These are phyloP conservation scores for Dipodomys ordii DNA, from an alignment of 2,113 vertebrate species.

Conservation along the genomic window DNA sequence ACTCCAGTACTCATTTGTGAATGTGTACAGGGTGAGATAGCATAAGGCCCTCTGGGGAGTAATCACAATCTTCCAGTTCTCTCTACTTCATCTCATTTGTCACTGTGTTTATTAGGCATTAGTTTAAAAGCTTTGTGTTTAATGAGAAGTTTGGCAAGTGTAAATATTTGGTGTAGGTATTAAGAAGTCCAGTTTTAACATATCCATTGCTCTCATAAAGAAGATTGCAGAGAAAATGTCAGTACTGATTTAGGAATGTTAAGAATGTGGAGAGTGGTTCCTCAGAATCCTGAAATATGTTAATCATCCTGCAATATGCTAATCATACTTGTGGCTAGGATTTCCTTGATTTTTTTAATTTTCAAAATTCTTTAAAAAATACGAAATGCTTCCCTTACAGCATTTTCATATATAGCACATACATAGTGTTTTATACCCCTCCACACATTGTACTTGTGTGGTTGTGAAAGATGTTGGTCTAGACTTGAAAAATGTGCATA, in stretches of 20 bases:
- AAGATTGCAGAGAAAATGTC: slow-evolving; percentile 46
- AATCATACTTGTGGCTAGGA: slow-evolving; percentile 31
- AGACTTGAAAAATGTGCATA: background rate
- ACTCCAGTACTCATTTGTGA: slow-evolving; percentile 51
- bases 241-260: slow-evolving; percentile 68
- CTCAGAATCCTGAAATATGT: background rate
- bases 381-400: slow-evolving; percentile 7
- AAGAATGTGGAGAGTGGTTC: slow-evolving; percentile 63
- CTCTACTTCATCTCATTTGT: slow-evolving; percentile 34
- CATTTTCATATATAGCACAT: background rate
- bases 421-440: too few species aligned
- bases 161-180: slow-evolving; percentile 72
- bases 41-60: background rate
- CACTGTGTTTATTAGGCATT: slow-evolving; percentile 60
- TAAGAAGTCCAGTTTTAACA: slow-evolving; percentile 56
- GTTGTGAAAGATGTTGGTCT: background rate
- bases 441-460: background rate
- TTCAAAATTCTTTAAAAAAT: slow-evolving; percentile 55
- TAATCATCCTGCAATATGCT: background rate
- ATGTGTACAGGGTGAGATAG: background rate
- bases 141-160: slow-evolving; percentile 44
- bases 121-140: slow-evolving; percentile 55
- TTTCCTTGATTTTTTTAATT: slow-evolving; percentile 8
- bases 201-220: slow-evolving; percentile 31
- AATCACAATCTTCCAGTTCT: background rate